Base-by-base conservation (phyloP, 2,888 invertebrate species). In the Bombyx huttoni region DNA sequence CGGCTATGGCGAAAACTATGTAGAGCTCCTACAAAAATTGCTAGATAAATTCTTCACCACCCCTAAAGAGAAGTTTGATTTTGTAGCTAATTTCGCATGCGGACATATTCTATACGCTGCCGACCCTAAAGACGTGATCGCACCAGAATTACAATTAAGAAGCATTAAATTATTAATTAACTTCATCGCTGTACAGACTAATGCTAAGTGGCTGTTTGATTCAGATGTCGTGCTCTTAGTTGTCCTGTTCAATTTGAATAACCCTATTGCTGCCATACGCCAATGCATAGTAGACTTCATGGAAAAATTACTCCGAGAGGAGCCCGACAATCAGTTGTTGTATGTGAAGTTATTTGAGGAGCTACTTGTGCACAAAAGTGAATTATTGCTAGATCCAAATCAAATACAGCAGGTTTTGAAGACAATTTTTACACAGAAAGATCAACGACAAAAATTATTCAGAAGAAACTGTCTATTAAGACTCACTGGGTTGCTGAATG, bases 321-420 rank as follows among this genome's bases (percentile, higher is more conserved):
- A 72, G 35, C 66, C 75, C 1, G 72, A 80, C 52, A 72, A 81
- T 35, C 78, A 78, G 1, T 60, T 80, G 3, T 68, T 82, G 9
- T 89, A 90, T 57, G 70, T 81, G 14, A 68, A 86, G 3, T 60
- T 92, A 8, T 58, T 91, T 24, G 72, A 81, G 53, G 84, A 90
- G 62, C 56, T 92, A 0, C 54, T 76, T n/a, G 58, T 67, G 6
- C 88, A 90, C 48, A 80, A 79, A 55, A 79, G 90, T 52, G 94
- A 94, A 68, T 81, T 95, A 47, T 58, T 89, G 34, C 71, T 93
- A 56, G 94, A 95, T 63, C 77, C 89, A 46, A 91, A 93, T 56
- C 94, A 94, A 67, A 74, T 93, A 13, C 82, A 91, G 0, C 77
- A 93, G 46, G 81, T 92, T 14, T 67, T 94, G 1, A 92, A 90